Percentiles rank a stretch among this genome's conserved stretches.
Evolutionary conservation across 2,888 invertebrate genomes (phyloP).

Genomic region (Phanerotoma sp.): DNA sequence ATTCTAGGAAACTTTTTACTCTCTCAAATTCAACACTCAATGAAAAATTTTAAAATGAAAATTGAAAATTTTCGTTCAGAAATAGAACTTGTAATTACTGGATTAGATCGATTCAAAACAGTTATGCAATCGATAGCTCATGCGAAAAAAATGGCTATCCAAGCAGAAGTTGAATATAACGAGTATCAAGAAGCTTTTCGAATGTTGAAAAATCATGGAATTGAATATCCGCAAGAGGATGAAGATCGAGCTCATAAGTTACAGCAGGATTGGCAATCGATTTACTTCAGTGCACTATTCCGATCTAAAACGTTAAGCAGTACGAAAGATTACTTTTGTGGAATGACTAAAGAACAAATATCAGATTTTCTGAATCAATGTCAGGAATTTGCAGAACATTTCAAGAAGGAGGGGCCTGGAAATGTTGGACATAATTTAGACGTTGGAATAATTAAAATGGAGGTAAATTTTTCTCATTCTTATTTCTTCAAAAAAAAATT

Average conservation of each 20-base stretch:
- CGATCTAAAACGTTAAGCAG: constrained; percentile 70
- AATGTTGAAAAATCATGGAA: constrained; percentile 70
- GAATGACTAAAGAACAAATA: constrained; percentile 77
- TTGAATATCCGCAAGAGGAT: constrained; percentile 65
- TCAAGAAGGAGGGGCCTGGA: constrained; percentile 76
- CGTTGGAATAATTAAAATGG: constrained; percentile 69
- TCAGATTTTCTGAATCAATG: constrained; percentile 65
- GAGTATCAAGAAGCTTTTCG: constrained; percentile 71
- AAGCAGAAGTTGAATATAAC: constrained; percentile 74
- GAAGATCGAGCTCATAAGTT: constrained; percentile 63
- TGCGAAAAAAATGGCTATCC: constrained; percentile 74
- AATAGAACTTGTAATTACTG: constrained; percentile 75
- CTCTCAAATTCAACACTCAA: constrained; percentile 67
- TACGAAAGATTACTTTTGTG: constrained; percentile 85
- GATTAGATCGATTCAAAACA: constrained; percentile 77
- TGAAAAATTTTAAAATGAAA: constrained; percentile 68
- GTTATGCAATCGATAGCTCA: constrained; percentile 81
- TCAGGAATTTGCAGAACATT: constrained; percentile 71
- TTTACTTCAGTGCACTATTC: constrained; percentile 71
- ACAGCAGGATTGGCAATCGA: constrained; percentile 69
- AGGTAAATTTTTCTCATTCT: constrained; percentile 59
- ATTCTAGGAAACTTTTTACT: constrained; percentile 71
- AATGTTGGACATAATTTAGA: constrained; percentile 79
- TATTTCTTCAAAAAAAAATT: no score
- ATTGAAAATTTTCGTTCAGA: constrained; percentile 69